phyloP scores from a whole-genome alignment of 1,140 invertebrate species.

The Drosophila pseudoobscura region DNA sequence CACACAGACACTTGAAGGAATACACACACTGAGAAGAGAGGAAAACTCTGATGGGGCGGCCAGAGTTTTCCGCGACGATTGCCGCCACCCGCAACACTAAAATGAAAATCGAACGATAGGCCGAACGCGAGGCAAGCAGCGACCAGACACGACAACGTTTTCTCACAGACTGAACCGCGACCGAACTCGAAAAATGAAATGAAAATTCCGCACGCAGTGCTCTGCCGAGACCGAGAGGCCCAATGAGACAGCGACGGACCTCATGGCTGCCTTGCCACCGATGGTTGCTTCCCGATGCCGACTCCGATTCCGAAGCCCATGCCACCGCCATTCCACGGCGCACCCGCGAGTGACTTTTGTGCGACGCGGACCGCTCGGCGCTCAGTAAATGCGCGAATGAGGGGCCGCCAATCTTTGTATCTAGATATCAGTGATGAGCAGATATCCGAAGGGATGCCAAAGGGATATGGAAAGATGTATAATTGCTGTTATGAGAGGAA shows the following conservation, averaged over 20 bases:
- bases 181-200: constrained; percentile 56
- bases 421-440: constrained; percentile 74
- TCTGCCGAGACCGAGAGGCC: constrained; percentile 46
- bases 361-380: constrained; percentile 43
- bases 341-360: constrained; percentile 78
- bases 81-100: constrained; percentile 62
- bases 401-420: constrained; percentile 58
- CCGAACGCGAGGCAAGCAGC: constrained; percentile 57
- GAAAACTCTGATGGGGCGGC: constrained; percentile 60
- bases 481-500: too few relatives aligned
- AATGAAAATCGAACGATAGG: constrained; percentile 3
- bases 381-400: constrained; percentile 46
- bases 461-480: constrained; percentile 1
- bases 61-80: constrained; percentile 54
- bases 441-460: constrained; percentile 6
- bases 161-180: constrained; percentile 73
- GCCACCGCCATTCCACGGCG: constrained; percentile 63
- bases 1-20: too few relatives aligned
- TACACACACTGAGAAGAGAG: constrained; percentile 15
- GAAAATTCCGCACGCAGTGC: constrained; percentile 77
- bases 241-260: constrained; percentile 43
- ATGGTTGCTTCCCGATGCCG: constrained; percentile 11
- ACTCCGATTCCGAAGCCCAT: constrained; percentile 19
- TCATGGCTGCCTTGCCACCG: constrained; percentile 10
- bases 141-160: constrained; percentile 71